These are phyloP conservation scores for Drosophila truncata DNA, from an alignment of 1,140 invertebrate genomes.

Conservation along the genomic window DNA sequence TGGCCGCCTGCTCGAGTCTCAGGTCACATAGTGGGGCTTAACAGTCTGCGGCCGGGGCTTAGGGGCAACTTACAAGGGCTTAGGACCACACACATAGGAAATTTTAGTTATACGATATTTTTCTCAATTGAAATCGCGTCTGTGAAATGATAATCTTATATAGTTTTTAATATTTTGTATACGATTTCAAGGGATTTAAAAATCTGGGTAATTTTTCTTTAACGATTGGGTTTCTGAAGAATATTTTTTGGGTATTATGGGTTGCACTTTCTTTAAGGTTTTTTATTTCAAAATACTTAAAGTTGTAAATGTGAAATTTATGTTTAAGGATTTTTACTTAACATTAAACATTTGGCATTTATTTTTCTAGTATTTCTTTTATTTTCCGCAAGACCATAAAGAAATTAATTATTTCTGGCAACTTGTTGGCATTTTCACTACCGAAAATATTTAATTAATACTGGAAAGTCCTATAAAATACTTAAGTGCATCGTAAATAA, in stretches of 20 bases:
- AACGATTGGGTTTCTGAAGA: neutral
- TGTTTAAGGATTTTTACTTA: neutral
- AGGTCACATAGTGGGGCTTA: conserved; percentile 38
- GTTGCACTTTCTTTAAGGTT: neutral
- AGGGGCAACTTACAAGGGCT: conserved; percentile 42
- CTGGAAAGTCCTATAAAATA: neutral
- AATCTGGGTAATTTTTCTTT: neutral
- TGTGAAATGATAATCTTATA: conserved; percentile 47
- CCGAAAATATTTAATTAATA: neutral
- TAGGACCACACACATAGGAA: conserved; percentile 39
- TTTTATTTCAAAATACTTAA: neutral
- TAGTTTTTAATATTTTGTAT: conserved; percentile 15
- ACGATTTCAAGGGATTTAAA: conserved; percentile 20
- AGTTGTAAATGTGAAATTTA: neutral
- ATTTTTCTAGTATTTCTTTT: neutral
- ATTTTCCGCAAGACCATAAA: neutral
- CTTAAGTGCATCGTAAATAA: conserved; percentile 2
- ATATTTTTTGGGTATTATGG: neutral
- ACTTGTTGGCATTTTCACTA: neutral
- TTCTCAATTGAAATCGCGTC: conserved; percentile 42
- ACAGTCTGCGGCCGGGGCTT: conserved; percentile 37
- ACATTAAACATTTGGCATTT: neutral
- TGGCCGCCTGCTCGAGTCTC: conserved; percentile 12
- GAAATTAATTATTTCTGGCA: neutral
- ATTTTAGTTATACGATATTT: conserved; percentile 39